A percentile compares a stretch with the other conserved stretches of the same genome.
Conservation (phyloP, 2,797 vertebrate genomes). For the Arrhamphus sclerolepis region DNA sequence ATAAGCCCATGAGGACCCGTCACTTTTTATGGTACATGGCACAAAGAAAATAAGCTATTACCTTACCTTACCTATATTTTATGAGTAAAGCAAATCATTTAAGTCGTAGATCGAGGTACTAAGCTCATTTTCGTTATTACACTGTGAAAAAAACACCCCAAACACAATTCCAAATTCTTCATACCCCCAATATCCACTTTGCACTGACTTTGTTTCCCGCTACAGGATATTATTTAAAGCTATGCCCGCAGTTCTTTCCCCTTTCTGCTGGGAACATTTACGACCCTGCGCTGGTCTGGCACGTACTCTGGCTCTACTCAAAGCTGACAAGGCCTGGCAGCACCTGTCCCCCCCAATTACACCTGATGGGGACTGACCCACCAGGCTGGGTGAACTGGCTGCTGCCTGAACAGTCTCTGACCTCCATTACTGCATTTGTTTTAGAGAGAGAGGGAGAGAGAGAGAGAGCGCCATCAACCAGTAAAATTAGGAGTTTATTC, state of each 20-base stretch:
- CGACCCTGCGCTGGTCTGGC: slow-evolving; percentile 53
- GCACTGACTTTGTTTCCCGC: slow-evolving; percentile 28
- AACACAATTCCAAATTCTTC: slow-evolving; percentile 4
- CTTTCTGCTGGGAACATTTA: slow-evolving; percentile 72
- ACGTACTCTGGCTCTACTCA: slow-evolving; percentile 73
- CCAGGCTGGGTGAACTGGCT: slow-evolving; percentile 62
- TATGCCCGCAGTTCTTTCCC: slow-evolving; percentile 58
- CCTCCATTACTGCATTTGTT: slow-evolving; percentile 59
- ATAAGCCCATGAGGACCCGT: too few relatives aligned
- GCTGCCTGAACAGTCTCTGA: slow-evolving; percentile 61
- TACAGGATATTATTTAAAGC: slow-evolving; percentile 58
- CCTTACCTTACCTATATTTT: too few relatives aligned
- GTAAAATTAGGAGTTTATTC: too few relatives aligned
- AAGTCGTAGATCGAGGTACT: too few relatives aligned
- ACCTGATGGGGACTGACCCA: slow-evolving; percentile 70
- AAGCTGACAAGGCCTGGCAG: slow-evolving; percentile 74
- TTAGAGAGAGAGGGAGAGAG: slow-evolving; percentile 12
- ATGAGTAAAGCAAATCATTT: too few relatives aligned
- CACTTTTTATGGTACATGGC: too few relatives aligned
- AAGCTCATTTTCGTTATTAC: too few relatives aligned
- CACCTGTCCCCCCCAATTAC: slow-evolving; percentile 75
- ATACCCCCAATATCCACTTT: slow-evolving; percentile 3
- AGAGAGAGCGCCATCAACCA: too few relatives aligned
- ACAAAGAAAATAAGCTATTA: too few relatives aligned
- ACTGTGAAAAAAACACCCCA: background rate